Evolutionary conservation across 2,797 vertebrate genomes (phyloP).

Genomic region (Propithecus deckenii): DNA sequence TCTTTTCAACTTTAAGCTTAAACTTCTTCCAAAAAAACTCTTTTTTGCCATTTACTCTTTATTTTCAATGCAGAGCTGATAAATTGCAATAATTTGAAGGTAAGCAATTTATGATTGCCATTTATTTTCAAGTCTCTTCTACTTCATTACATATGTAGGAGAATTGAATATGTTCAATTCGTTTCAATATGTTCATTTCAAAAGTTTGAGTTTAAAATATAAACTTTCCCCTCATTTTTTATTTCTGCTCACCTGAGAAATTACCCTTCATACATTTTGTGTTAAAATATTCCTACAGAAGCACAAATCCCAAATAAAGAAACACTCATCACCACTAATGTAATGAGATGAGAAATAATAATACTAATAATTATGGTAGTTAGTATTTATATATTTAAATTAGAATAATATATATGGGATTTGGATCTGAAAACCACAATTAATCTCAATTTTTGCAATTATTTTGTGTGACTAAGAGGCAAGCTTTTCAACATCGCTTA

Average conservation of each 20-base stretch:
- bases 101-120: not conserved
- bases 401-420: not conserved
- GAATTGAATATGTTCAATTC: not conserved
- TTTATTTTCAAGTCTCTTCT: not conserved
- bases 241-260: not conserved
- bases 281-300: not conserved
- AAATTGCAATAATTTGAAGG: not conserved
- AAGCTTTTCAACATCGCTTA: not conserved
- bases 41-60: not conserved
- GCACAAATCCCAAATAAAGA: not conserved
- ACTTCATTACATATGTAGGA: not conserved
- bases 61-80: not conserved
- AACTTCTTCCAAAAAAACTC: not conserved
- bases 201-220: not conserved
- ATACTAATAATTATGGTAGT: not conserved
- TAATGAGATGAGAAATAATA: not conserved
- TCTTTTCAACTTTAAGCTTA: not conserved
- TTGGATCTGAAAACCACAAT: not conserved
- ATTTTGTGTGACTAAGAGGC: not conserved
- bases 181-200: not conserved
- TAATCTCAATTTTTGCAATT: not conserved
- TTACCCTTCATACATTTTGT: not conserved
- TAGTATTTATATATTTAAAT: not conserved
- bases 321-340: not conserved
- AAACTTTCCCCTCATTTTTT: not conserved